Evolutionary conservation across 2,888 invertebrate genomes (phyloP), one percentile per base, ranked within the genome.

Genomic region (Drosophila paranaensis): DNA sequence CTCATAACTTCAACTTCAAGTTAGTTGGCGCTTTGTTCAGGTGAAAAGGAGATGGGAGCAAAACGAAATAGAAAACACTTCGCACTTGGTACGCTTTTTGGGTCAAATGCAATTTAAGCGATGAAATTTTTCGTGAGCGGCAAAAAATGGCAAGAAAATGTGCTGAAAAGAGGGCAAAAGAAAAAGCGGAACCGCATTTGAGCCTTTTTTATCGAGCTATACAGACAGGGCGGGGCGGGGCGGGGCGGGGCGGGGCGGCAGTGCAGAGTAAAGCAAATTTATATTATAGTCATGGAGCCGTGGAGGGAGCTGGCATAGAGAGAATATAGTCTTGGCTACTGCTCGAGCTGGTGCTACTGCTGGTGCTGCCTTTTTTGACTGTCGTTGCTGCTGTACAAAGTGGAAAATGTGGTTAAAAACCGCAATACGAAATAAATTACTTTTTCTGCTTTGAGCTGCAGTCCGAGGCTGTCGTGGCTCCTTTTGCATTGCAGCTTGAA

Each of bases 351-450:
- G 14, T 4, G 42, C 42, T 42, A 16, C 11, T 46, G 46, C 27
- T 48, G 48, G 46, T 30, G 56, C 27, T 65, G 70, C 60, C 60
- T 61, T 66, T 85, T 88, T 83, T 56, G 89, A 77, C 89, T 83
- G 85, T 84, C 82, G 88, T 74, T 88, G 86, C 88, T 72, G 81
- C 79, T 77, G 88, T 79, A 89, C 86, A 86, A 86, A 86, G 86
- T 86, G 86, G 86, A 86, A 86, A 86, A 89, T 86, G 86, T 86
- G 86, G 86, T 86, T 89, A 86, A 89, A 86, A 86, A 89, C 86
- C 86, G 89, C 89, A 86, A 81, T 89, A 86, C 85, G 86, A 86
- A 86, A 86, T 86, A 86, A 86, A 86, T 86, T 86, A 89, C 86
- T 86, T 86, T 89, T 87, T 87, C 82, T 78, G 84, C 89, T 82